phyloP scores from a whole-genome alignment of 2,797 vertebrate genomes.

The Gadopsis bispinosus region DNA sequence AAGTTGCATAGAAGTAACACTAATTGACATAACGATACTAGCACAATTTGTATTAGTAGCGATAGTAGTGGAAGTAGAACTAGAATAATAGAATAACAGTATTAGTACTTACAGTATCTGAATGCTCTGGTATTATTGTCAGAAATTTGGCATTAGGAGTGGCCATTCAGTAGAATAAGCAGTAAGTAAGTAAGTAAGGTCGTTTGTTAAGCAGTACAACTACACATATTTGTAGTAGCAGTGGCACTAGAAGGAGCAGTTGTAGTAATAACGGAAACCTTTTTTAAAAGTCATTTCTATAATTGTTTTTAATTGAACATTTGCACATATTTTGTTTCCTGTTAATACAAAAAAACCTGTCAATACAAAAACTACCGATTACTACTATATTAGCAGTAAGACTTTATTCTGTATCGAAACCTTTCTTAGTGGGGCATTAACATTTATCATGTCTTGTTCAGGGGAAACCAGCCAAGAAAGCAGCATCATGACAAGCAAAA shows the following conservation, averaged over 20 bases:
- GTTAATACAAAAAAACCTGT: neutral
- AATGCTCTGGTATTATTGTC: neutral
- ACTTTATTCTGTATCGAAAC: neutral
- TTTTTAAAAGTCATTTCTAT: neutral
- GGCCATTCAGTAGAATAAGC: neutral
- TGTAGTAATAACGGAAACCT: neutral
- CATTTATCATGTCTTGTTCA: neutral
- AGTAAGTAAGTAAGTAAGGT: neutral
- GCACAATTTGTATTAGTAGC: neutral
- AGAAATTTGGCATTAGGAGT: neutral
- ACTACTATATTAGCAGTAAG: neutral
- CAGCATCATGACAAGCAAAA: neutral
- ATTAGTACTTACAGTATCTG: neutral
- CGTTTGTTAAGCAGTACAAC: neutral
- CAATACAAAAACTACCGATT: neutral
- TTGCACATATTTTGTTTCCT: slow-evolving; percentile 1
- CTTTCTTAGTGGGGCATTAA: neutral
- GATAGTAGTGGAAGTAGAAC: neutral
- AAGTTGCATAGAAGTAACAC: neutral
- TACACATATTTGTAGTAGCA: neutral
- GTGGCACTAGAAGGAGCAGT: neutral
- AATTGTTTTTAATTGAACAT: neutral
- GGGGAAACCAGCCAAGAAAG: neutral
- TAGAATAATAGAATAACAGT: slow-evolving; percentile 2
- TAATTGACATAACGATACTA: neutral